These are phyloP conservation scores for Acronicta alni DNA, from an alignment of 2,888 invertebrate genomes.

Conservation along the genomic window DNA sequence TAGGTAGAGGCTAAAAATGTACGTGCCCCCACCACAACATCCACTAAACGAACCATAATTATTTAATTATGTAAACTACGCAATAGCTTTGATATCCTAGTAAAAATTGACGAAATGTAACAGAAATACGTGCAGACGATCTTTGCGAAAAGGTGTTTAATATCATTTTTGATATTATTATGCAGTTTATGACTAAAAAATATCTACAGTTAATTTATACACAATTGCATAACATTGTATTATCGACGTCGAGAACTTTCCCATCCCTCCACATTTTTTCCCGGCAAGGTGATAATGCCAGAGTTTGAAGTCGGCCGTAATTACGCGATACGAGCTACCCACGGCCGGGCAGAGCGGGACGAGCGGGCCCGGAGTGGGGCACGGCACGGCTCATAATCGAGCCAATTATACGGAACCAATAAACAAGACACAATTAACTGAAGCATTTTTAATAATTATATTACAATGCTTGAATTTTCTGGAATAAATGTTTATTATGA, in stretches of 20 bases:
- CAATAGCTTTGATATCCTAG: too few species aligned
- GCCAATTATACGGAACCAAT: slow-evolving; percentile 83
- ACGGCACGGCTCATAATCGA: slow-evolving; percentile 69
- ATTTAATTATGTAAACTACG: too few species aligned
- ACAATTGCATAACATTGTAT: background rate
- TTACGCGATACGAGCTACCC: slow-evolving; percentile 67
- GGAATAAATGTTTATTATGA: too few species aligned
- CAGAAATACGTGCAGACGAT: too few species aligned
- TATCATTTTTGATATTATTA: too few species aligned
- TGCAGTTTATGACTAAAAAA: too few species aligned
- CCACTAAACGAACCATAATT: too few species aligned
- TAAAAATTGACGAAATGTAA: too few species aligned
- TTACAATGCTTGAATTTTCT: slow-evolving; percentile 3
- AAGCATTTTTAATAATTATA: slow-evolving; percentile 27
- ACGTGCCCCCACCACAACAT: too few species aligned
- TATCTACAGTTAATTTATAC: too few species aligned
- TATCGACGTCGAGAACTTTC: slow-evolving; percentile 54
- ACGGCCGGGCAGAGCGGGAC: slow-evolving; percentile 44
- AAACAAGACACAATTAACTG: slow-evolving; percentile 73
- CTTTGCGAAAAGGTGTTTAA: too few species aligned
- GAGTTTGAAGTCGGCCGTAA: slow-evolving; percentile 80
- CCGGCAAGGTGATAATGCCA: slow-evolving; percentile 77
- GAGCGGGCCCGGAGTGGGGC: slow-evolving; percentile 24
- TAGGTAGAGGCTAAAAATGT: too few species aligned
- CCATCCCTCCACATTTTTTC: slow-evolving; percentile 54